Base-by-base conservation (phyloP, 1,140 invertebrate genomes). In the Dinoponera quadriceps region DNA sequence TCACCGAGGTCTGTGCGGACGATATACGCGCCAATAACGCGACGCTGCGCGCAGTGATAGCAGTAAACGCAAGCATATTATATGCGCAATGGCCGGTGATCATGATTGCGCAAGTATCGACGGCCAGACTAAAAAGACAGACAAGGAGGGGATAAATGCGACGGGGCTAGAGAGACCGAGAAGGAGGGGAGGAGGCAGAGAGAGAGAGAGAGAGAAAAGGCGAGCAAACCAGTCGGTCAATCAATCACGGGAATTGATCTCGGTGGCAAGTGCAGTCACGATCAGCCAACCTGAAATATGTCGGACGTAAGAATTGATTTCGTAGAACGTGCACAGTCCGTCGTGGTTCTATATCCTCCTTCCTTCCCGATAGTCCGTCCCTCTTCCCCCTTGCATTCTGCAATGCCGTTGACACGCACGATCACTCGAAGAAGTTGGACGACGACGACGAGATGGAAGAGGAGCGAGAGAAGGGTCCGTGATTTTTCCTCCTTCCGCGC, bases 261-360 rank as follows among this genome's bases (percentile, higher is more conserved):
- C 59, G 68, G 77, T 82, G 77, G 83, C 77, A 84, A 84, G 77
- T 82, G 83, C 77, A 80, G 83, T 83, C 84, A 85, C 84, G 72
- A 83, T 85, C 66, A 77, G 74, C 72, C 84, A 54, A 84, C 78
- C 66, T 86, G 82, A 84, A 86, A 84, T 84, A 84, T 84, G 75
- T 84, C 75, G 82, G 78, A 84, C 78, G 68, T 84, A 84, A 84
- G 83, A 84, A 84, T 84, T 84, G 83, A 84, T 84, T 84, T 84
- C 59, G 83, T 82, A 65, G 71, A 84, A 73, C 83, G 83, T 84
- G 83, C 78, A 62, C 74, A 60, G 60, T 80, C 77, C 82, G 51
- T 72, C 68, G 57, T 59, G 44, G 57, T 51, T 78, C 62, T 78
- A 27, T 78, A 60, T 59, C 60, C 22, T 74, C 59, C 38, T 38